Evolutionary conservation across 2,113 vertebrate genomes (phyloP).

Genomic region (Nansenia antarctica): DNA sequence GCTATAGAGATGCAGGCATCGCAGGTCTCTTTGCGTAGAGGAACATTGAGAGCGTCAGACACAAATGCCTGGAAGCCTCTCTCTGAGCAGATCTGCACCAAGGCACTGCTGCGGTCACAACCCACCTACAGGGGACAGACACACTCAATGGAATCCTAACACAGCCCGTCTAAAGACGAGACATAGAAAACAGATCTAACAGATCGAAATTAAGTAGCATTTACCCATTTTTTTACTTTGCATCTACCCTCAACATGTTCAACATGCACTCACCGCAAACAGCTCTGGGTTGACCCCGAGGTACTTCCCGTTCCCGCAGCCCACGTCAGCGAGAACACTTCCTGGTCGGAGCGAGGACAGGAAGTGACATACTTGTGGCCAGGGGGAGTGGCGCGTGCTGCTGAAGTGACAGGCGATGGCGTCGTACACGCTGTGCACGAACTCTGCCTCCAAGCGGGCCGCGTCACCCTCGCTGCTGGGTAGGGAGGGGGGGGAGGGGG

Average conservation of each 20-base stretch:
- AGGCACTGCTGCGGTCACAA: conserved; percentile 87
- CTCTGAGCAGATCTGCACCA: conserved; percentile 86
- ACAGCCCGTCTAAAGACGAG: background rate
- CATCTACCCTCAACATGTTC: background rate
- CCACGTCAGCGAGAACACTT: conserved; percentile 86
- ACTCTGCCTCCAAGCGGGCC: conserved; percentile 80
- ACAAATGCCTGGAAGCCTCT: conserved; percentile 82
- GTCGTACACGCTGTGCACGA: conserved; percentile 92
- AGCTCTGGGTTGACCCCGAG: conserved; percentile 81
- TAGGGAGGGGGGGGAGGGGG: conserved; percentile 66
- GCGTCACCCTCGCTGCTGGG: conserved; percentile 76
- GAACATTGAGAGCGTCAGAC: conserved; percentile 85
- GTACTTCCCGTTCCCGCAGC: conserved; percentile 98
- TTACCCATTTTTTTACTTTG: background rate
- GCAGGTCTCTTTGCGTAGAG: conserved; percentile 79
- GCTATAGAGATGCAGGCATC: conserved; percentile 95
- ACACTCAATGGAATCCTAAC: background rate
- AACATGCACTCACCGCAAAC: conserved; percentile 79
- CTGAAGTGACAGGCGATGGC: conserved; percentile 95
- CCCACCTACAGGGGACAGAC: conserved; percentile 77
- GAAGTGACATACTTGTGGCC: conserved; percentile 87
- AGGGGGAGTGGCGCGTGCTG: conserved; percentile 91
- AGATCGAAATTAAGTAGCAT: background rate
- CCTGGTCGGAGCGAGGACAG: conserved; percentile 79
- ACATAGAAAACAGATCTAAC: no score